phyloP scores from a whole-genome alignment of 1,140 invertebrate species.

The Teleopsis dalmanni region DNA sequence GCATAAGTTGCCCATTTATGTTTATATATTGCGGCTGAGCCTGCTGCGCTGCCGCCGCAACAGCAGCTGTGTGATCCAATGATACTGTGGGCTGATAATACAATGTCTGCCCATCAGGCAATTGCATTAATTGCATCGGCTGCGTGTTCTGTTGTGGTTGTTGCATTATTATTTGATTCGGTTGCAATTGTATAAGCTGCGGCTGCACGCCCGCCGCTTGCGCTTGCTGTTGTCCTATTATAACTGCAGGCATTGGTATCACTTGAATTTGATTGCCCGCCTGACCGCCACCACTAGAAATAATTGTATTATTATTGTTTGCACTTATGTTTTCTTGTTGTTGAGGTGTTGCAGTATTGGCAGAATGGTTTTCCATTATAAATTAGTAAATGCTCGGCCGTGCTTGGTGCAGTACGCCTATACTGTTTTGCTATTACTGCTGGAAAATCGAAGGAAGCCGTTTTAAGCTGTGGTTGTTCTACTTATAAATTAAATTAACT shows the following conservation, averaged over 20 bases:
- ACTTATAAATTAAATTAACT: slow-evolving; percentile 7
- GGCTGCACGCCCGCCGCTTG: slow-evolving; percentile 18
- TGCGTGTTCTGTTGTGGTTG: slow-evolving; percentile 44
- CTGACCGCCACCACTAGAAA: slow-evolving; percentile 2
- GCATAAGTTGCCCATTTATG: slow-evolving; percentile 65
- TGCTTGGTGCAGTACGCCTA: neutral
- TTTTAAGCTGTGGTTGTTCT: slow-evolving; percentile 27
- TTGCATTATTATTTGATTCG: slow-evolving; percentile 39
- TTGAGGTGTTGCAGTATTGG: neutral
- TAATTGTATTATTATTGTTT: slow-evolving; percentile 7
- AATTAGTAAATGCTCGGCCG: neutral
- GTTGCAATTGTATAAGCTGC: slow-evolving; percentile 30
- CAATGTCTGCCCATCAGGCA: slow-evolving; percentile 87
- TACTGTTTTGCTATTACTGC: slow-evolving; percentile 19
- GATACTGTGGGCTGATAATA: slow-evolving; percentile 60
- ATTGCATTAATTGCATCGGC: slow-evolving; percentile 78
- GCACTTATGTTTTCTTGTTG: neutral
- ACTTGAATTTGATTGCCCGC: slow-evolving; percentile 28
- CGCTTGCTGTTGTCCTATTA: slow-evolving; percentile 33
- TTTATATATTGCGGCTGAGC: slow-evolving; percentile 63
- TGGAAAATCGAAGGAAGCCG: slow-evolving; percentile 43
- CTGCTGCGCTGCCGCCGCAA: slow-evolving; percentile 14
- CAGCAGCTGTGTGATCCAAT: slow-evolving; percentile 17
- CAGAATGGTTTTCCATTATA: slow-evolving; percentile 4
- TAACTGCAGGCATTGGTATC: slow-evolving; percentile 38